Percentiles rank a stretch among this genome's conserved stretches.
These are phyloP conservation scores for Trochalopteron elliotii DNA, from an alignment of 2,113 vertebrate genomes.

Conservation along the genomic window DNA sequence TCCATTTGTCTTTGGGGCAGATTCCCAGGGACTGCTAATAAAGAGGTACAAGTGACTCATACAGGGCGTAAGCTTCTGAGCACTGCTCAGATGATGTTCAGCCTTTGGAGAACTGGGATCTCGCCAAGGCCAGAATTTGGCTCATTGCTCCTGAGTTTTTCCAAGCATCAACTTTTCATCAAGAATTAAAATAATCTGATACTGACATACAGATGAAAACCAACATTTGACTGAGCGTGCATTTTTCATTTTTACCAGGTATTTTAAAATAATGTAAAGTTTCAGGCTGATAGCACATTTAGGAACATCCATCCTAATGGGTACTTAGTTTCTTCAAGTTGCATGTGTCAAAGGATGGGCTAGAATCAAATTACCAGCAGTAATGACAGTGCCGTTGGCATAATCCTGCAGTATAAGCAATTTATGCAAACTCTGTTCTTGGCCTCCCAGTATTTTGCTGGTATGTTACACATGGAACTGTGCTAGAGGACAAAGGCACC, in stretches of 20 bases:
- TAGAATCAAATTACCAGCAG: constrained; percentile 29
- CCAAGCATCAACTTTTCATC: constrained; percentile 23
- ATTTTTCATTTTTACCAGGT: constrained; percentile 22
- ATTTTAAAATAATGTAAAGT: neutral
- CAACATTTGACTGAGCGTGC: neutral
- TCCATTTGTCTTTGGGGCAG: neutral
- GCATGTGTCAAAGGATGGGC: neutral
- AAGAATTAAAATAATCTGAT: constrained; percentile 17
- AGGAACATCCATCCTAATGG: neutral
- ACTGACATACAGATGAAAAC: neutral
- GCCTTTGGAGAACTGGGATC: neutral
- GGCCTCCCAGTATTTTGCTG: constrained; percentile 38
- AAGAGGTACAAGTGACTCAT: constrained; percentile 44
- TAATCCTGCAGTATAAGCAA: constrained; percentile 28
- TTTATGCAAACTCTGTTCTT: constrained; percentile 14
- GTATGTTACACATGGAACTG: neutral
- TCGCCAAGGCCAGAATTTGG: constrained; percentile 14
- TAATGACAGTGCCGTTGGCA: neutral
- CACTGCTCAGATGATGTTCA: constrained; percentile 9
- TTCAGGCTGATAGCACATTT: neutral
- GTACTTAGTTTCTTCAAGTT: constrained; percentile 19
- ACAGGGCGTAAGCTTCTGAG: neutral
- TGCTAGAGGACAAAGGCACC: constrained; percentile 46
- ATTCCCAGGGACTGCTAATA: neutral
- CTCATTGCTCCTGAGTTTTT: neutral